These are phyloP conservation scores for Phycodurus eques DNA, from an alignment of 2,113 vertebrate genomes.

Conservation along the genomic window DNA sequence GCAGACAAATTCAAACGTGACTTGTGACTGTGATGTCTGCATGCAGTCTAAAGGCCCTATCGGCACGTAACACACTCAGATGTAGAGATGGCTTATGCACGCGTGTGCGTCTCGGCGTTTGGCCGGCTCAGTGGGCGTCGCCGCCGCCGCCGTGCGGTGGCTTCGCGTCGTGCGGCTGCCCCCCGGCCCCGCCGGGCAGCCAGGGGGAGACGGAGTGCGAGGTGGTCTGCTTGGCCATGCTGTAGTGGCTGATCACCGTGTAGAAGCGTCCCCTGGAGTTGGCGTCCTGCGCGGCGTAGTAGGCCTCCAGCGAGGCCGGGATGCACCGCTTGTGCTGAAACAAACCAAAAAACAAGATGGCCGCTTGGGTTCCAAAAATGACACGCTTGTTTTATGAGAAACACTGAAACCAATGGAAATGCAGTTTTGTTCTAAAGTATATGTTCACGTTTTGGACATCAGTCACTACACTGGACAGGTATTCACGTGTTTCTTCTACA, in stretches of 20 bases:
- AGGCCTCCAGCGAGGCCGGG: conserved; percentile 93
- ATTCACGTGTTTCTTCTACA: no score
- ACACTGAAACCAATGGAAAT: no score
- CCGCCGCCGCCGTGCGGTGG: conserved; percentile 84
- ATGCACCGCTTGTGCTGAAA: conserved; percentile 95
- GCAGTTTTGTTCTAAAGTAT: no score
- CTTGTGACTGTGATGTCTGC: conserved; percentile 44
- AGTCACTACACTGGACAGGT: no score
- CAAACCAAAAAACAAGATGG: not conserved
- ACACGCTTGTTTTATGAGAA: no score
- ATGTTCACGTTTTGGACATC: no score
- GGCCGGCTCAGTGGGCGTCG: conserved; percentile 73
- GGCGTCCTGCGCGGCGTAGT: conserved; percentile 94
- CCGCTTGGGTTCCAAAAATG: not conserved
- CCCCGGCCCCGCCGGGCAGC: conserved; percentile 81
- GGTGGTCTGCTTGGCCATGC: conserved; percentile 97
- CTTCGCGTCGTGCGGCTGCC: conserved; percentile 86
- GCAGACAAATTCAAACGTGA: conserved; percentile 30
- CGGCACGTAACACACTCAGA: not conserved
- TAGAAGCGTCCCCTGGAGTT: conserved; percentile 94
- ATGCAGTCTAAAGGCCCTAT: conserved; percentile 55
- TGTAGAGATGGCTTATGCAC: conserved; percentile 18
- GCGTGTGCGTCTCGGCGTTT: not conserved
- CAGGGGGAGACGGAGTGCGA: conserved; percentile 92
- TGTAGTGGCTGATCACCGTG: conserved; percentile 99